Evolutionary conservation across 2,113 vertebrate genomes (phyloP), one percentile per base, ranked within the genome.

Genomic region (Sinocyclocheilus anophthalmus): DNA sequence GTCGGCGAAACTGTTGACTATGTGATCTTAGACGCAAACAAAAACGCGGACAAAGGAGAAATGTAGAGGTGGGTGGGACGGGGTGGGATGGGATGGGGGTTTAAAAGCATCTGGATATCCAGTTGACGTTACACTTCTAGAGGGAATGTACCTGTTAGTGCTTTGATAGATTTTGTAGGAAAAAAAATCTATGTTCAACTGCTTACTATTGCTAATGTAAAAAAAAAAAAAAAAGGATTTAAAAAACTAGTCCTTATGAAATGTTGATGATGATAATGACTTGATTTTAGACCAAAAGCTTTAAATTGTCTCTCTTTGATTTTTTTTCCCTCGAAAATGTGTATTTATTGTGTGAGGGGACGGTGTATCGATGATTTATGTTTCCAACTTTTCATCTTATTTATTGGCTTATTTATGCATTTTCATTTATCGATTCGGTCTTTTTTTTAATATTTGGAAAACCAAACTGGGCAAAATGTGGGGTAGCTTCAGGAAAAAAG

Each of bases 201-300:
- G 91, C 88, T 91, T 90, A 91, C 84, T 93, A 92, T 92, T 92
- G 91, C 91, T 94, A 90, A 91, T 93, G 91, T 88, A 76, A 89
- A 88, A 53, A 90, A 88, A 76, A 91, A 87, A 48, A 89, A 88
- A 84, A 91, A 91, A 92, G 90, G 89, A 91, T 91, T 91, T 88
- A 84, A 89, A 91, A 90, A 89, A 26, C n/a, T 84, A 88, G 90
- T 90, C 90, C 87, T 89, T 89, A 69, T 88, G 86, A 94, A 88
- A 82, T 87, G 79, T 89, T 69, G 45, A 84, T 90, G 88, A 90
- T 92, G 93, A 93, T 92, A 90, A 95, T 75, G 91, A 95, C 94
- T 93, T 95, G 94, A 96, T 95, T 95, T 94, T 95, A 95, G 93
- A 96, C 95, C 96, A 96, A 97, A 96, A 96, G 95, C 95, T 95